These are phyloP conservation scores for Ptychodera flava DNA, from an alignment of 35 echinoderm and acorn worm species.

Conservation along the genomic window DNA sequence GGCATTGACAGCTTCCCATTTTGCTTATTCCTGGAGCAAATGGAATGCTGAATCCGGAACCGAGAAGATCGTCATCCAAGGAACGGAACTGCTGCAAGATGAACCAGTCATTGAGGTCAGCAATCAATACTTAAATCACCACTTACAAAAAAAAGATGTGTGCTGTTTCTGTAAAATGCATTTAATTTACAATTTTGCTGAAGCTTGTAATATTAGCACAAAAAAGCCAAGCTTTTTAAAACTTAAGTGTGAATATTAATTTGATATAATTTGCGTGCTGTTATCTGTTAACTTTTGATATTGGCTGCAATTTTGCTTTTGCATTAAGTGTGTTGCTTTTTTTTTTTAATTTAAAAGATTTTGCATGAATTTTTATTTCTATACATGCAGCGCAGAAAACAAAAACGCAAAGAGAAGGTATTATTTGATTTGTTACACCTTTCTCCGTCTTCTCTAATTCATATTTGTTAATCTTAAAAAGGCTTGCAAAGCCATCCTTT, in stretches of 20 bases:
- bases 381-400: background rate
- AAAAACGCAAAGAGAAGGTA: background rate
- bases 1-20: slow-evolving; percentile 83
- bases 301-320: background rate
- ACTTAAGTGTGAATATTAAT: too few species aligned
- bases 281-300: background rate
- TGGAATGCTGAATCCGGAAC: slow-evolving; percentile 60
- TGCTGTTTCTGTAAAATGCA: too few species aligned
- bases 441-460: too few species aligned
- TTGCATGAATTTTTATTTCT: background rate
- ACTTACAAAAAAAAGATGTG: too few species aligned
- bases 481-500: too few species aligned
- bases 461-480: too few species aligned
- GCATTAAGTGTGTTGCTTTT: background rate
- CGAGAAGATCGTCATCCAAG: slow-evolving; percentile 80
- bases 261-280: slow-evolving; percentile 21
- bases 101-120: slow-evolving; percentile 62
- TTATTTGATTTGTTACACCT: too few species aligned
- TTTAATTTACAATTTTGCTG: too few species aligned
- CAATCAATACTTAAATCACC: too few species aligned
- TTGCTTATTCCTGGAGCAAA: slow-evolving; percentile 93
- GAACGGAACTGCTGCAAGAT: slow-evolving; percentile 50
- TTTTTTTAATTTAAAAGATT: slow-evolving; percentile 3
- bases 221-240: too few species aligned
- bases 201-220: too few species aligned